Percentiles rank a stretch among this genome's conserved stretches.
These are phyloP conservation scores for Drosophila chauvacae DNA, from an alignment of 1,140 invertebrate species.

Conservation along the genomic window DNA sequence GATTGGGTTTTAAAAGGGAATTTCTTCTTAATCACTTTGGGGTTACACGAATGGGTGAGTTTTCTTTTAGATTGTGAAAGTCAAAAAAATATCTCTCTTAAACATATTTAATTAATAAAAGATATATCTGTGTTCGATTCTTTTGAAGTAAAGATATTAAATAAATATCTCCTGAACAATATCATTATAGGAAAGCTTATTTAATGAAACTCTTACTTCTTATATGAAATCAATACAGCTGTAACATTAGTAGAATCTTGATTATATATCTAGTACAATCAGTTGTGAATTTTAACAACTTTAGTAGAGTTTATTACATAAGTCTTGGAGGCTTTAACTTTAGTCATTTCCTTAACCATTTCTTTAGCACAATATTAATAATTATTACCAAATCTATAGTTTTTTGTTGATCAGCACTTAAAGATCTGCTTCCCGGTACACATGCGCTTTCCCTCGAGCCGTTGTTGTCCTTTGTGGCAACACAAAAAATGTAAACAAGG, in stretches of 20 bases:
- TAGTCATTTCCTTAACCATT: neutral
- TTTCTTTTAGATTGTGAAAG: neutral
- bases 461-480: conserved; percentile 6
- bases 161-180: too few species aligned
- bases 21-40: conserved; percentile 2
- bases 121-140: too few species aligned
- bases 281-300: neutral
- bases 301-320: neutral
- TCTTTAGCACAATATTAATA: neutral
- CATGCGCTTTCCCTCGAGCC: conserved; percentile 27
- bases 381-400: fast-evolving
- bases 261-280: neutral
- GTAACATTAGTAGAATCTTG: neutral
- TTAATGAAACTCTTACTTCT: too few species aligned
- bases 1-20: neutral
- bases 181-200: too few species aligned
- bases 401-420: neutral
- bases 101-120: neutral
- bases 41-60: neutral
- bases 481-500: conserved; percentile 39
- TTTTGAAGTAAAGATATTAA: too few species aligned
- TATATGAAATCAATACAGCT: neutral
- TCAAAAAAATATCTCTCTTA: neutral
- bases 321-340: too few species aligned
- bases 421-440: conserved; percentile 19